Percentiles rank a stretch among this genome's conserved stretches.
Evolutionary conservation across 2,888 invertebrate species (phyloP).

Genomic region (Dasysyrphus tricinctus): DNA sequence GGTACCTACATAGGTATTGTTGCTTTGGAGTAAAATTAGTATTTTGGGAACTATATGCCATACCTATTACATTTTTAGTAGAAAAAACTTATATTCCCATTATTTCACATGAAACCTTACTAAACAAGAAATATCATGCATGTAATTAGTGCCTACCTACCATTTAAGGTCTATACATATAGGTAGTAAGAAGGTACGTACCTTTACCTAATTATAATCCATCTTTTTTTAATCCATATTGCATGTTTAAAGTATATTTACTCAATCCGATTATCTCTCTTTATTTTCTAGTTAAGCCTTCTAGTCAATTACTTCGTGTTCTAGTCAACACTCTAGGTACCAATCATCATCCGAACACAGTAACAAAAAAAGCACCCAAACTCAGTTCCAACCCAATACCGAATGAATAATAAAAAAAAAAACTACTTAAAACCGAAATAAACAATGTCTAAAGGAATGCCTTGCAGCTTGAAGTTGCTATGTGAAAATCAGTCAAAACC

Average conservation of each 20-base stretch:
- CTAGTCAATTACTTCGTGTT: conserved; percentile 37
- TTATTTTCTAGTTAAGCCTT: conserved; percentile 16
- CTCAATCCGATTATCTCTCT: conserved; percentile 11
- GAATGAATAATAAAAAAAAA: conserved; percentile 18
- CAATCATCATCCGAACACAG: conserved; percentile 46
- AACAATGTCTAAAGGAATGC: conserved; percentile 36
- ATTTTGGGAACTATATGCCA: neutral
- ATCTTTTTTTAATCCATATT: conserved; percentile 12
- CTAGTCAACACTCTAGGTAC: conserved; percentile 60
- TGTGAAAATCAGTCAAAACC: conserved; percentile 70
- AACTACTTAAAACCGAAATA: conserved; percentile 9
- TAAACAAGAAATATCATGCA: neutral
- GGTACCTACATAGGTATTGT: no score
- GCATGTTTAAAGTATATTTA: conserved; percentile 25
- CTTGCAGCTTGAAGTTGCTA: conserved; percentile 47
- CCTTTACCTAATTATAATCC: no score
- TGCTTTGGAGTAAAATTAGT: neutral
- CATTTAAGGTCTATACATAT: neutral
- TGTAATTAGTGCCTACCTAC: neutral
- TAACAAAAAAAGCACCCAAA: conserved; percentile 28
- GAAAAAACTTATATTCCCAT: neutral
- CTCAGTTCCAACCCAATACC: conserved; percentile 5
- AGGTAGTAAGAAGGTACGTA: no score
- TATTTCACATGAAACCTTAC: neutral
- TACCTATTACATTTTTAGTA: neutral